Conservation (phyloP, 1,140 invertebrate species). For the Drosophila tropicalis region DNA sequence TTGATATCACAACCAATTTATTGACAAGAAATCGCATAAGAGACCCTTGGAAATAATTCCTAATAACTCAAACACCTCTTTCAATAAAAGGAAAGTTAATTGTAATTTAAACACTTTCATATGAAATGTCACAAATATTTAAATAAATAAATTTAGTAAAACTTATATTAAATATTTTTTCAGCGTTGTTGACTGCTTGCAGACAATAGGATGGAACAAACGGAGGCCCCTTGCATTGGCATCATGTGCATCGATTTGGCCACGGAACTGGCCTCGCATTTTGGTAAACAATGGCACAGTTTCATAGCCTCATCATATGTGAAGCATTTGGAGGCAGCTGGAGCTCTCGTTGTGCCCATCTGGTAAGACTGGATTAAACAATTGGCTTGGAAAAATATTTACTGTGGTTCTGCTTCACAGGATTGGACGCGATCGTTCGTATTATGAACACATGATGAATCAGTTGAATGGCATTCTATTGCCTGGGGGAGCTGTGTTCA, state of each 20-base stretch:
- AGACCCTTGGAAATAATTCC: too few species aligned
- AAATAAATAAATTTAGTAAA: too few species aligned
- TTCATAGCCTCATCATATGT: conserved; percentile 47
- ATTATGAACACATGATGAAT: conserved; percentile 83
- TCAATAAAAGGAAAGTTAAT: too few species aligned
- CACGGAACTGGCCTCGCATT: background rate
- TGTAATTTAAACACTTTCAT: too few species aligned
- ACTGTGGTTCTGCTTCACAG: conserved; percentile 27
- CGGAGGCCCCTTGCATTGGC: conserved; percentile 31
- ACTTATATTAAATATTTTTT: background rate
- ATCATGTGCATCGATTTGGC: conserved; percentile 53
- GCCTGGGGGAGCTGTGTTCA: conserved; percentile 89
- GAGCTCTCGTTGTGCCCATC: conserved; percentile 48
- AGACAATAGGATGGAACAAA: background rate
- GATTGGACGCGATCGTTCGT: conserved; percentile 59
- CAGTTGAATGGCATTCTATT: conserved; percentile 90
- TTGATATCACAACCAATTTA: background rate
- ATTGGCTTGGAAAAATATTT: background rate
- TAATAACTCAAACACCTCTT: too few species aligned
- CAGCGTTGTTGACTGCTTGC: background rate
- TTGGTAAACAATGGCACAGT: conserved; percentile 15
- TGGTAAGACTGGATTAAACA: conserved; percentile 32
- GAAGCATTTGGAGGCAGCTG: conserved; percentile 44
- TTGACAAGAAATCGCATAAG: too few species aligned
- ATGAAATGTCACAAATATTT: too few species aligned